Percentiles rank a stretch among this genome's conserved stretches.
phyloP scores from a whole-genome alignment of 2,113 vertebrate species.

The Lophura nycthemera region DNA sequence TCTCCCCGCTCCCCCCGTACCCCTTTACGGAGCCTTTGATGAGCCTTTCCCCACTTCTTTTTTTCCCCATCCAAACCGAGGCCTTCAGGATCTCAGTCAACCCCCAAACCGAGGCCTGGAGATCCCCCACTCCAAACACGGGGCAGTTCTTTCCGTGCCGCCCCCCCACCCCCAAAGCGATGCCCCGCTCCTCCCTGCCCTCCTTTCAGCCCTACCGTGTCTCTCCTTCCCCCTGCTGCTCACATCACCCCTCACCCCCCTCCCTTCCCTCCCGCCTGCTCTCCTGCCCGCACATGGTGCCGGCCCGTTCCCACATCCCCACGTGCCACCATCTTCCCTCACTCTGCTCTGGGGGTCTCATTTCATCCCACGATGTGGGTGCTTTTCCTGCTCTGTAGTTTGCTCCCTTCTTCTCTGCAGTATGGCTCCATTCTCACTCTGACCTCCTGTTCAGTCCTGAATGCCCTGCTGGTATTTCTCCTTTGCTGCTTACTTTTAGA shows the following conservation, averaged over 20 bases:
- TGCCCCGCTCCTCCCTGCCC: too few species aligned
- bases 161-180: too few species aligned
- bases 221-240: not conserved
- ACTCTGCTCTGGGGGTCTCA: not conserved
- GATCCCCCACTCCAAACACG: too few species aligned
- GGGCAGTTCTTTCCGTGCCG: too few species aligned
- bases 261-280: too few species aligned
- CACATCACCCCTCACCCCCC: too few species aligned
- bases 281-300: not conserved
- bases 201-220: not conserved
- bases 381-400: not conserved
- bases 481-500: not conserved
- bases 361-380: not conserved
- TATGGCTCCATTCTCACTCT: not conserved
- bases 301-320: not conserved
- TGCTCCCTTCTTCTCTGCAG: too few species aligned
- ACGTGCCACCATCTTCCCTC: not conserved
- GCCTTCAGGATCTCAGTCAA: too few species aligned
- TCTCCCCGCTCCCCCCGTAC: not conserved
- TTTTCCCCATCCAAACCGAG: too few species aligned
- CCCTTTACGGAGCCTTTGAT: too few species aligned
- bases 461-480: not conserved
- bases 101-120: too few species aligned
- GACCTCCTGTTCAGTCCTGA: accelerated
- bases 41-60: too few species aligned